A percentile compares a stretch with the other conserved stretches of the same genome.
These are phyloP conservation scores for Tenthredo mesomela DNA, from an alignment of 2,888 invertebrate genomes.

Conservation along the genomic window DNA sequence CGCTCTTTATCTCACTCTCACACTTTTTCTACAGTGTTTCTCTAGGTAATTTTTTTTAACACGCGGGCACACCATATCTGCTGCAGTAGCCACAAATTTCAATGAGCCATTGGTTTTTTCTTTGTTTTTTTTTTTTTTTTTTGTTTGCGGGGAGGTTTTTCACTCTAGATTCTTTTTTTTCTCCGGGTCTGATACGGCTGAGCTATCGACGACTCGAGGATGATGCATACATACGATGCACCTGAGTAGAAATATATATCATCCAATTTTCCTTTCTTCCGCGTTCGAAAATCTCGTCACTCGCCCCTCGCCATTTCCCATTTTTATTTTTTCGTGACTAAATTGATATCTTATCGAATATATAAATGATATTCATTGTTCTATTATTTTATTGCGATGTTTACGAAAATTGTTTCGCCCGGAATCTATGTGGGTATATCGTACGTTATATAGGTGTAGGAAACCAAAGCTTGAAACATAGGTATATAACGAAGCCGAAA, in stretches of 20 bases:
- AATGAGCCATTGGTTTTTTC: neutral
- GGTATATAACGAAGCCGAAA: too few relatives aligned
- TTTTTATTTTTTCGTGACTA: neutral
- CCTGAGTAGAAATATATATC: neutral
- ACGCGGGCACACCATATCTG: neutral
- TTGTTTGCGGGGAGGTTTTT: neutral
- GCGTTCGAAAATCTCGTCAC: neutral
- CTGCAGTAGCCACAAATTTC: neutral
- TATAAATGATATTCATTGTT: too few relatives aligned
- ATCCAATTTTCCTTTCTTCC: neutral
- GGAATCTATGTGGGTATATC: too few relatives aligned
- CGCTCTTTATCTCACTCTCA: neutral
- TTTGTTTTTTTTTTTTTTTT: too few relatives aligned
- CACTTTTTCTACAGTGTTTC: neutral
- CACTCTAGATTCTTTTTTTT: neutral
- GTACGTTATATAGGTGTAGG: too few relatives aligned
- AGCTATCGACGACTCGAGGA: neutral
- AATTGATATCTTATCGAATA: too few relatives aligned
- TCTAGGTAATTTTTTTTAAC: conserved; percentile 10
- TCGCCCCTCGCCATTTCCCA: neutral
- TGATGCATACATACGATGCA: conserved; percentile 15
- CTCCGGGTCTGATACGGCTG: neutral
- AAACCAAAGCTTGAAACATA: too few relatives aligned
- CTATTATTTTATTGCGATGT: too few relatives aligned
- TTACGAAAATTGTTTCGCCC: too few relatives aligned